Evolutionary conservation across 2,888 invertebrate species (phyloP).

Genomic region (Trissoscelio sp.): DNA sequence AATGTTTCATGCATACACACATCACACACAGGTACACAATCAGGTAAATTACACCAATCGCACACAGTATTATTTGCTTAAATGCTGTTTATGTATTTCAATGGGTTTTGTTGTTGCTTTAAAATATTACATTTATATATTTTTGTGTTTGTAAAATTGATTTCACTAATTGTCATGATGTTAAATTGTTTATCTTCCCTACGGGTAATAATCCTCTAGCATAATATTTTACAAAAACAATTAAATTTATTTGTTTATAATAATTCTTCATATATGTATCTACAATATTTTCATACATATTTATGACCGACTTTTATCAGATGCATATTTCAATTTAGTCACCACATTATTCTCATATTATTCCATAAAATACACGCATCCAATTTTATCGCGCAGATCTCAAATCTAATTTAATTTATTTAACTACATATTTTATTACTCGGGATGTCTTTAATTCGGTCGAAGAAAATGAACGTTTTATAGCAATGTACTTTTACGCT

Average conservation of each 20-base stretch:
- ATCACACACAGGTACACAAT: slow-evolving; percentile 67
- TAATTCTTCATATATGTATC: background rate
- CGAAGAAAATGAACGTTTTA: slow-evolving; percentile 1
- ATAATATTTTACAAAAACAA: background rate
- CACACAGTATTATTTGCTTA: background rate
- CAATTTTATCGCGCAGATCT: slow-evolving; percentile 3
- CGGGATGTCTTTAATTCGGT: background rate
- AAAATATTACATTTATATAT: background rate
- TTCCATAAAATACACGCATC: background rate
- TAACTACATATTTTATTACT: slow-evolving; percentile 6
- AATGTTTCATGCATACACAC: slow-evolving; percentile 57
- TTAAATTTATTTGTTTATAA: background rate
- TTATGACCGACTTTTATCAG: background rate
- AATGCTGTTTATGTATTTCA: background rate
- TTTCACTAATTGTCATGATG: too few species aligned
- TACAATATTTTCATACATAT: background rate
- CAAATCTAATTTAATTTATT: slow-evolving; percentile 25
- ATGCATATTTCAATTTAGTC: slow-evolving; percentile 21
- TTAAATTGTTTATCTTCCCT: too few species aligned
- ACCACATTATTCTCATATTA: background rate
- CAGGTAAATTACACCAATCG: slow-evolving; percentile 63
- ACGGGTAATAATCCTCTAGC: too few species aligned
- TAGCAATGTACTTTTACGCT: slow-evolving; percentile 2
- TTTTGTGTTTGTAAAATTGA: background rate
- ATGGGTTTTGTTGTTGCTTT: too few species aligned